These are phyloP conservation scores for Schizopygopsis malacanthus DNA, from an alignment of 2,797 vertebrate genomes.

Conservation along the genomic window DNA sequence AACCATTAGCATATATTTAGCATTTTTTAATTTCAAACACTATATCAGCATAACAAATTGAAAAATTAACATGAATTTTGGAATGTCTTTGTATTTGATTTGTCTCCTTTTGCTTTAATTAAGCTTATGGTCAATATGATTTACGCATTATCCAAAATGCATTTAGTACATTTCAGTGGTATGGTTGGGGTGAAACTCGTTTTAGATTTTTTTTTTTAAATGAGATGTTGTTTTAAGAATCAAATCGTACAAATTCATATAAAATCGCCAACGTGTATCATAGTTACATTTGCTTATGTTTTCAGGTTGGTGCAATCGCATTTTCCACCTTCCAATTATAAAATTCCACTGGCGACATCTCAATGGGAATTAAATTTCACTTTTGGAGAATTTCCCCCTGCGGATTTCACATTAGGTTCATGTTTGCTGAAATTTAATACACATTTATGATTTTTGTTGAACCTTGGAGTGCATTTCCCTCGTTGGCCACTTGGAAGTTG, in stretches of 20 bases:
- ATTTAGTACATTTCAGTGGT: not conserved
- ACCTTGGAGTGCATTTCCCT: not conserved
- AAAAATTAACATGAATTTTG: not conserved
- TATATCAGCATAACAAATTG: not conserved
- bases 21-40: not conserved
- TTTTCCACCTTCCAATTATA: not conserved
- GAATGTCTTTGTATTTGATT: not conserved
- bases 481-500: not conserved
- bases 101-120: not conserved
- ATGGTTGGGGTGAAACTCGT: not conserved
- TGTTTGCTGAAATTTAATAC: not conserved
- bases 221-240: not conserved
- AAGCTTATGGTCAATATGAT: too few relatives aligned
- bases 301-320: not conserved
- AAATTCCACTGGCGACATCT: not conserved
- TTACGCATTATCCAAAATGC: not conserved
- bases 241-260: not conserved
- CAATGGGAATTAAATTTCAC: not conserved
- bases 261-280: not conserved
- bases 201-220: not conserved
- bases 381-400: not conserved
- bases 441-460: not conserved
- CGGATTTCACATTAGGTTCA: not conserved
- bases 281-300: not conserved
- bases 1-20: not conserved